A percentile compares a stretch with the other conserved stretches of the same genome.
Conservation (phyloP, 2,888 invertebrate genomes). For the Scrobipalpa costella region DNA sequence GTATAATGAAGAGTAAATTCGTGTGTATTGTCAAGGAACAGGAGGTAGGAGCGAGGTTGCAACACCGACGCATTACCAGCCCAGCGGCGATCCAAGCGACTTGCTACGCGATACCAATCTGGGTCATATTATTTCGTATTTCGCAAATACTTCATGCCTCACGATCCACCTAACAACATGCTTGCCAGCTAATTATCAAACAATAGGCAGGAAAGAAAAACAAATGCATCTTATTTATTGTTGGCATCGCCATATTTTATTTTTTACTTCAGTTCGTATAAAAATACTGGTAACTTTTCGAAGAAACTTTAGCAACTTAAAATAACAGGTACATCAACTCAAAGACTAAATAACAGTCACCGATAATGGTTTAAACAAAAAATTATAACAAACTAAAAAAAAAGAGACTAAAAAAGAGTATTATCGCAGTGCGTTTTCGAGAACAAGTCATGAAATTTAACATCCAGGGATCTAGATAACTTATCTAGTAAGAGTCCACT, state of each 20-base stretch:
- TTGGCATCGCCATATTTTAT: constrained; percentile 62
- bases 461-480: constrained; percentile 48
- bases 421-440: constrained; percentile 68
- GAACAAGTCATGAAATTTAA: constrained; percentile 54
- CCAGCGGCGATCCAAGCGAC: constrained; percentile 51
- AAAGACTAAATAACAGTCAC: constrained; percentile 64
- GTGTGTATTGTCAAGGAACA: constrained; percentile 64
- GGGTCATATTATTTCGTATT: constrained; percentile 69
- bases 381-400: constrained; percentile 59
- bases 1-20: constrained; percentile 37
- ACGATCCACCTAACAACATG: constrained; percentile 55
- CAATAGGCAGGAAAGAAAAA: constrained; percentile 50
- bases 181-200: constrained; percentile 41
- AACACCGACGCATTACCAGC: constrained; percentile 42
- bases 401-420: constrained; percentile 62
- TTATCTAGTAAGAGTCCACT: constrained; percentile 45
- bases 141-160: constrained; percentile 63
- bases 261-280: constrained; percentile 56
- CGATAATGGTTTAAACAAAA: constrained; percentile 59
- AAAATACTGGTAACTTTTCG: constrained; percentile 54
- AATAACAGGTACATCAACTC: constrained; percentile 80
- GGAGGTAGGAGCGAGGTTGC: constrained; percentile 58
- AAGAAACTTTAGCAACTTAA: constrained; percentile 55
- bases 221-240: constrained; percentile 43
- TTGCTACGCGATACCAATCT: constrained; percentile 66